Evolutionary conservation across 2,113 vertebrate species (phyloP).

Genomic region (Butorides virescens): DNA sequence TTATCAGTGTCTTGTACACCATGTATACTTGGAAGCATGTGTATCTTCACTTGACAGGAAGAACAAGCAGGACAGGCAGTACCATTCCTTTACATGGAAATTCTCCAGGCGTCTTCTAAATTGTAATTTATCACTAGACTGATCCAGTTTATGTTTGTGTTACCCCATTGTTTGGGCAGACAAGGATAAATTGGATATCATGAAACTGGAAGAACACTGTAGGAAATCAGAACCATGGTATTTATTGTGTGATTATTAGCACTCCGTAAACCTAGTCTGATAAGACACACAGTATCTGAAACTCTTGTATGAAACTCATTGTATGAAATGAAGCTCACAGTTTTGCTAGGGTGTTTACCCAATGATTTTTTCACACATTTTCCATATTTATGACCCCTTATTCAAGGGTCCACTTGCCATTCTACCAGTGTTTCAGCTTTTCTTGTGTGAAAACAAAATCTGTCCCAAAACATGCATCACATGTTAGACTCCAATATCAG

Average conservation of each 20-base stretch:
- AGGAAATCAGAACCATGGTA: not conserved
- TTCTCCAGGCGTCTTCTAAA: fast-evolving
- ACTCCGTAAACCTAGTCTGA: not conserved
- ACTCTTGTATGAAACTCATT: not conserved
- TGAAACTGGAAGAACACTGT: not conserved
- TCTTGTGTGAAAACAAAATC: not conserved
- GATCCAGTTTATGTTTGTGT: not conserved
- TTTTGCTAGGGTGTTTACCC: not conserved
- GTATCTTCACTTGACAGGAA: not conserved
- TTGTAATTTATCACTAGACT: not conserved
- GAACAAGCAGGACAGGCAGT: not conserved
- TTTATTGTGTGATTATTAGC: not conserved
- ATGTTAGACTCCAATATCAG: not conserved
- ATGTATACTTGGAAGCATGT: not conserved
- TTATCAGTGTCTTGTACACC: not conserved
- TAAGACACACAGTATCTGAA: not conserved
- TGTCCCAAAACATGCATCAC: not conserved
- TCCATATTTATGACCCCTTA: not conserved
- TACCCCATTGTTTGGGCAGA: not conserved
- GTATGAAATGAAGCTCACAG: not conserved
- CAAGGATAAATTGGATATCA: not conserved
- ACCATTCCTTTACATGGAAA: not conserved
- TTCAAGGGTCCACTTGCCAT: not conserved
- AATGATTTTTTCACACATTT: not conserved
- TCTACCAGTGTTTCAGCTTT: not conserved